phyloP scores from a whole-genome alignment of 2,797 vertebrate genomes.

The Allobates femoralis region DNA sequence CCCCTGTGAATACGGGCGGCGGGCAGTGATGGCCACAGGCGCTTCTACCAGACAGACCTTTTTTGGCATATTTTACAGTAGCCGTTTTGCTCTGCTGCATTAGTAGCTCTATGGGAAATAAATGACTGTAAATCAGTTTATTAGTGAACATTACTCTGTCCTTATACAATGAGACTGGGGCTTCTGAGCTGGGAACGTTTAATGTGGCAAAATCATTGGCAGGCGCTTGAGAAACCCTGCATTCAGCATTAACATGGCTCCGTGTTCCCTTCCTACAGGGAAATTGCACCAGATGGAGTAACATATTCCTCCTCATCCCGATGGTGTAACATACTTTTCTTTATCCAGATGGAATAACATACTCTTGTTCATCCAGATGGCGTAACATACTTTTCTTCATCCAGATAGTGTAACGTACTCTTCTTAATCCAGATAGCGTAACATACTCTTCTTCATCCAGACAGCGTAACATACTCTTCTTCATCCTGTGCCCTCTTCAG shows the following conservation, averaged over 20 bases:
- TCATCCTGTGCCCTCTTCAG: too few species aligned
- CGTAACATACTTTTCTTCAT: too few species aligned
- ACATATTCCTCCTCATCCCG: too few species aligned
- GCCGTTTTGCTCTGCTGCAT: neutral
- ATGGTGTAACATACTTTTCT: too few species aligned
- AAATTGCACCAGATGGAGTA: neutral
- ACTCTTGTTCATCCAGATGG: too few species aligned
- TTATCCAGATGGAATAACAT: too few species aligned
- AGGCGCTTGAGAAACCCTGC: neutral
- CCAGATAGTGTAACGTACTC: too few species aligned
- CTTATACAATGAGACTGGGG: neutral
- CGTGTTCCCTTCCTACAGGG: neutral
- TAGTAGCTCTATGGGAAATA: neutral
- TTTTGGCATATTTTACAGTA: neutral
- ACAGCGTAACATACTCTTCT: too few species aligned
- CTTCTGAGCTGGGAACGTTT: neutral
- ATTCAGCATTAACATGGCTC: neutral
- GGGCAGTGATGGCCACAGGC: neutral
- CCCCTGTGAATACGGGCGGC: constrained; percentile 7
- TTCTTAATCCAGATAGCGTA: too few species aligned
- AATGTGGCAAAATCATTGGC: too few species aligned
- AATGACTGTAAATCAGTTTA: neutral
- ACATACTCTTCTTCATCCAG: too few species aligned
- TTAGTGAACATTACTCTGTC: neutral
- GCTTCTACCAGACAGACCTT: neutral